Conservation (phyloP, 2,113 vertebrate species). For the Anthoscopus minutus region DNA sequence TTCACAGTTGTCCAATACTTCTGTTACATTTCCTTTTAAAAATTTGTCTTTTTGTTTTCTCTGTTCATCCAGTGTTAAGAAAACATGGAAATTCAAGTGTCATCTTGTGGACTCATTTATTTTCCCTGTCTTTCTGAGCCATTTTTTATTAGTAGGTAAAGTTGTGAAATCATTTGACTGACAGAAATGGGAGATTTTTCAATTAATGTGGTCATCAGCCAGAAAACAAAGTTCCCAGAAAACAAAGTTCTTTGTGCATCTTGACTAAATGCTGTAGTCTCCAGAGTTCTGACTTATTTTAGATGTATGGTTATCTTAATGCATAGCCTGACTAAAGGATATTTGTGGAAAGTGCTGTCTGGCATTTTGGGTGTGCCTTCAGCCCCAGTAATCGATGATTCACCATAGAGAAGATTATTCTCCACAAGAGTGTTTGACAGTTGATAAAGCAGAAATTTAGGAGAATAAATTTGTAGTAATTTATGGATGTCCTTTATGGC, state of each 20-base stretch:
- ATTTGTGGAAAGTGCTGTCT: not conserved
- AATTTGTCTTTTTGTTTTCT: not conserved
- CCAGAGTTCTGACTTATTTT: not conserved
- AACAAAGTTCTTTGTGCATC: not conserved
- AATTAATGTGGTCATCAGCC: not conserved
- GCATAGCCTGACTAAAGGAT: not conserved
- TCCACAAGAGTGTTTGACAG: not conserved
- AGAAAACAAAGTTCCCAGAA: not conserved
- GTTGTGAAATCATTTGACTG: not conserved
- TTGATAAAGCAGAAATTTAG: not conserved
- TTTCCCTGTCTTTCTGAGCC: not conserved
- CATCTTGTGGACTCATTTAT: not conserved
- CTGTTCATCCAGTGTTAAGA: not conserved
- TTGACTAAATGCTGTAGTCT: not conserved
- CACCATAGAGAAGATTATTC: not conserved
- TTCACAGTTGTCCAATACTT: slow-evolving; percentile 12
- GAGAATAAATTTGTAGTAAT: not conserved
- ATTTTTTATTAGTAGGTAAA: not conserved
- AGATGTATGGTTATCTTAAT: not conserved
- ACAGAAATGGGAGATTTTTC: not conserved
- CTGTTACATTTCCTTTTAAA: not conserved
- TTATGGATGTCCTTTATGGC: not conserved
- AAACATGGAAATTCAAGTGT: not conserved
- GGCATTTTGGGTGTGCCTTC: not conserved
- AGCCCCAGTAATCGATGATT: not conserved